Evolutionary conservation across 2,113 vertebrate genomes (phyloP).

Genomic region (Gavialis gangeticus): DNA sequence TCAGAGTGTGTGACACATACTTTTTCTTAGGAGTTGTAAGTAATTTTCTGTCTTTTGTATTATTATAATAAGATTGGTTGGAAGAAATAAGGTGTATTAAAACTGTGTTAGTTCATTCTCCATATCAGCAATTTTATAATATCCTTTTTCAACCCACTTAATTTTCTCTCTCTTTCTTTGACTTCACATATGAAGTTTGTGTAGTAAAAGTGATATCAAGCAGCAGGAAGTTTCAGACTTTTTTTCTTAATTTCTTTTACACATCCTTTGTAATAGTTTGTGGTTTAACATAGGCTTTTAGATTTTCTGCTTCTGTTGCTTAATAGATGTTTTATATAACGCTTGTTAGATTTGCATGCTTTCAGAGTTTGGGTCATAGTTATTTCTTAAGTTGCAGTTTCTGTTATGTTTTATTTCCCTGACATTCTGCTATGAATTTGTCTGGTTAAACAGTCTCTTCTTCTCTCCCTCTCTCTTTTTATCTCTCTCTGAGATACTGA

Average conservation of each 20-base stretch:
- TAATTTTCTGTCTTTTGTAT: constrained; percentile 50
- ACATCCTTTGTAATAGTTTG: constrained; percentile 15
- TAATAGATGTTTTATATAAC: constrained; percentile 24
- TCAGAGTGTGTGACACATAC: constrained; percentile 9
- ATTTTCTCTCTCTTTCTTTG: neutral
- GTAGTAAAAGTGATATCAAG: neutral
- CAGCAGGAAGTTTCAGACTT: constrained; percentile 17
- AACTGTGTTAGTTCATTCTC: neutral
- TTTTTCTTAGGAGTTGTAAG: constrained; percentile 14
- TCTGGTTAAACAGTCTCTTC: neutral
- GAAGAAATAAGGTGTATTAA: constrained; percentile 34
- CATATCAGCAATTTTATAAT: constrained; percentile 21
- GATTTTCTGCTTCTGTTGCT: constrained; percentile 27
- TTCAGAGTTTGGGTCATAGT: constrained; percentile 19
- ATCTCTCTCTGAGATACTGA: neutral
- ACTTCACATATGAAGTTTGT: neutral
- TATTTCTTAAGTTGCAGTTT: neutral
- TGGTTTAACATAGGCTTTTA: constrained; percentile 12
- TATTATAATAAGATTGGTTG: constrained; percentile 34
- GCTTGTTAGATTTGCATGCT: neutral
- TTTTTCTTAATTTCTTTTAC: constrained; percentile 20
- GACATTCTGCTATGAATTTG: neutral
- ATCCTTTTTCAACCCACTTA: neutral
- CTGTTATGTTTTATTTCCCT: neutral
- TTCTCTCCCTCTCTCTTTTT: neutral